Evolutionary conservation across 53 echinoderm and acorn worm species (phyloP).

Genomic region (Arbacia lixula): DNA sequence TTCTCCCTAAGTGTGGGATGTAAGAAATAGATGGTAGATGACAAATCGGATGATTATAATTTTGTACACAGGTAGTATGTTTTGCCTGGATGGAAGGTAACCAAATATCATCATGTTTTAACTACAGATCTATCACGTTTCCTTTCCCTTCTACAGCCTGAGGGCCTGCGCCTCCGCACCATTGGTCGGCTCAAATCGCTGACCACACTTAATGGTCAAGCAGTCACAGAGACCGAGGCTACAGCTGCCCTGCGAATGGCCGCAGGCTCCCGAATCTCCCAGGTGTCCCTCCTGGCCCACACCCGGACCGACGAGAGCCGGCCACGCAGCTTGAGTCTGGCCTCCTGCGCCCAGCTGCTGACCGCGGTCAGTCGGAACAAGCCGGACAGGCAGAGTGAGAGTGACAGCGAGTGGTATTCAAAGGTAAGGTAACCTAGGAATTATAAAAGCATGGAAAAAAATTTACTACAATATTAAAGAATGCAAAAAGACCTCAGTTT

Average conservation of each 20-base stretch:
- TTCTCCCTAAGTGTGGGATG: no score
- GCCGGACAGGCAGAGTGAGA: conserved; percentile 92
- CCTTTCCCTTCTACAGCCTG: no score
- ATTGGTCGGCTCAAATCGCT: conserved; percentile 95
- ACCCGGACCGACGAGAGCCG: conserved; percentile 82
- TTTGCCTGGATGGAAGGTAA: no score
- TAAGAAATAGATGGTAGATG: no score
- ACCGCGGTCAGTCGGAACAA: conserved; percentile 89
- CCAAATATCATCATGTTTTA: no score
- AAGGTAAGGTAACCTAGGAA: no score
- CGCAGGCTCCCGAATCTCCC: conserved; percentile 95
- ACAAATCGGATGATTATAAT: no score
- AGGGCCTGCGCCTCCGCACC: conserved; percentile 87
- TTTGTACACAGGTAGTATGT: no score
- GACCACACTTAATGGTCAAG: conserved; percentile 76
- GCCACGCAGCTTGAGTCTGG: conserved; percentile 92
- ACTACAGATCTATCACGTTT: no score
- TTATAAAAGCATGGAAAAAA: no score
- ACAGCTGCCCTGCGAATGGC: conserved; percentile 99
- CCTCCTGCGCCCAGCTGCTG: conserved; percentile 94
- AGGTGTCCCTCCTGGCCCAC: conserved; percentile 95
- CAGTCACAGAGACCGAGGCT: conserved; percentile 90
- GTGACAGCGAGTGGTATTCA: conserved; percentile 95
- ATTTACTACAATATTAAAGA: no score
- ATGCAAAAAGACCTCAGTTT: no score